Evolutionary conservation across 2,113 vertebrate genomes (phyloP), one percentile per base, ranked within the genome.

Genomic region (Gambusia affinis): DNA sequence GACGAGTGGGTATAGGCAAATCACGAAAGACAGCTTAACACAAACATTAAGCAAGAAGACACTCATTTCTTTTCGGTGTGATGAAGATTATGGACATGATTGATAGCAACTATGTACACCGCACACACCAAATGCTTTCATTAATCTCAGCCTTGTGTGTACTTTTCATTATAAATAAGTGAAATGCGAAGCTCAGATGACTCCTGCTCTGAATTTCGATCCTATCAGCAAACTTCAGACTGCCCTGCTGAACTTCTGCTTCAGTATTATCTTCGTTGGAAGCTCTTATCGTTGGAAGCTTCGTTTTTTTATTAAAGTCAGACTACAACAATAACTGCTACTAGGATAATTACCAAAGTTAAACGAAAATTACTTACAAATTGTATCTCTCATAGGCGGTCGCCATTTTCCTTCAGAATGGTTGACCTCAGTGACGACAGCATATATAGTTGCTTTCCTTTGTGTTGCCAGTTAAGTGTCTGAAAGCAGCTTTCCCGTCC

Each of bases 341-440:
- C 14, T 6, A 24, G 61, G 54, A 70, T 3, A 0, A 31, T 12
- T 15, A 27, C 62, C 35, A 22, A 10, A 17, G 35, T 31, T 76
- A 15, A 28, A 4, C 57, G 27, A 75, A 42, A 30, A 24, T 22
- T 91, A 95, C 94, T 95, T 87, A 95, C 94, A 95, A 89, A 89
- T 94, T 95, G 81, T 93, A 95, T 88, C 94, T 92, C 76, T 95
- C 92, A 85, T 93, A 95, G 84, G 91, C 88, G 31, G 92, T 92
- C 92, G 94, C 94, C 95, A 95, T 95, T 91, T 94, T 94, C 85
- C 82, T 88, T 93, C 87, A 78, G 84, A 92, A 67, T 84, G 67
- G 30, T 84, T 89, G 88, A 91, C 87, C 87, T 87, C 81, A 12
- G 88, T 93, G 90, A 94, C 91, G 93, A 85, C 65, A 85, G 76